Percentiles rank a stretch among this genome's conserved stretches.
phyloP scores from a whole-genome alignment of 2,113 vertebrate species.

The Odobenus rosmarus region DNA sequence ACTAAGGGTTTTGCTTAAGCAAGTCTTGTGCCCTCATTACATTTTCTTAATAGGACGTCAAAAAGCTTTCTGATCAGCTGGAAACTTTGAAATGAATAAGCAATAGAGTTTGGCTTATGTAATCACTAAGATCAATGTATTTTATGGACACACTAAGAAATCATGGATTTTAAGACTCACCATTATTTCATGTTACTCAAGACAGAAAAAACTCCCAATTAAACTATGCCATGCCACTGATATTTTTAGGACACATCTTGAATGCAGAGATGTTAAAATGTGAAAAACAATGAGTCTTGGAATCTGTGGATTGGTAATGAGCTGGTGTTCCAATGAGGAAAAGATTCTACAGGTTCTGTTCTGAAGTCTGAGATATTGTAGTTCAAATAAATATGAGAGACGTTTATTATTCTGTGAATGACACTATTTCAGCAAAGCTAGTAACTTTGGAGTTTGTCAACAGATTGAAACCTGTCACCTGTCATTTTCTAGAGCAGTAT shows the following conservation, averaged over 20 bases:
- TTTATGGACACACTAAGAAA: background rate
- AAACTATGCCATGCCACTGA: background rate
- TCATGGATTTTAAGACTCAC: background rate
- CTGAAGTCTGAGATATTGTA: background rate
- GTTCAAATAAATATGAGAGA: conserved; percentile 1
- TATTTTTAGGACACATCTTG: background rate
- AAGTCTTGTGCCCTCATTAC: background rate
- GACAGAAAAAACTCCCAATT: background rate
- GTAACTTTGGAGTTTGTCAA: conserved; percentile 20
- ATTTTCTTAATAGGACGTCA: conserved; percentile 30
- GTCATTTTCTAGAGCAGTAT: background rate
- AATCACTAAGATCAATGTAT: background rate
- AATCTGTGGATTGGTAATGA: conserved; percentile 41
- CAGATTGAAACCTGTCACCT: background rate
- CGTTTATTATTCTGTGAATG: conserved; percentile 18
- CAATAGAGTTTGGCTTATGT: background rate
- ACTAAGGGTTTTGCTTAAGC: background rate
- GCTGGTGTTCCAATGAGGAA: background rate
- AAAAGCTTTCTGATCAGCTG: background rate
- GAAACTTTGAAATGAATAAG: conserved; percentile 27
- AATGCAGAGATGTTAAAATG: conserved; percentile 17
- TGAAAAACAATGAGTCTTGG: conserved; percentile 42
- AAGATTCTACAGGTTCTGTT: conserved; percentile 40
- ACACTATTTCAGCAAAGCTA: background rate
- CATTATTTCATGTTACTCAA: conserved; percentile 11